phyloP scores from a whole-genome alignment of 2,888 invertebrate species.

The Diaperis boleti region DNA sequence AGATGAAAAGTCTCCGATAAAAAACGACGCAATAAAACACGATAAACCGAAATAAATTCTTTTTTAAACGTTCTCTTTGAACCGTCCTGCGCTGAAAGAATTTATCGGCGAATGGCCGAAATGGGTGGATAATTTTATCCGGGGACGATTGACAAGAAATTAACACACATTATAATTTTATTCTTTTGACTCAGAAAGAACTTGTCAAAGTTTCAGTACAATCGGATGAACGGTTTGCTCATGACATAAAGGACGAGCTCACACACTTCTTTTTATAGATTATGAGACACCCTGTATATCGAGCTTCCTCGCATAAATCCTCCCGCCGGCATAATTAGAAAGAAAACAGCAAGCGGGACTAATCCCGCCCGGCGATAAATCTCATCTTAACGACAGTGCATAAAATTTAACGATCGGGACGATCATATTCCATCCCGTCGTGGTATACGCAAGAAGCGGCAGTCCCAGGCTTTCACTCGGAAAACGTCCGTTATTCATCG shows the following conservation, averaged over 20 bases:
- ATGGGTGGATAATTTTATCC: slow-evolving; percentile 18
- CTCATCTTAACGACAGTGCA: slow-evolving; percentile 11
- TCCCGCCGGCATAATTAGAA: background rate
- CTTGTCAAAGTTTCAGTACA: no score
- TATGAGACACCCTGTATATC: no score
- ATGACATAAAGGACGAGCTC: no score
- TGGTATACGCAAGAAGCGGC: background rate
- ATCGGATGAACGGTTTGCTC: no score
- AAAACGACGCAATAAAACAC: slow-evolving; percentile 31
- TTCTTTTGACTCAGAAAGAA: no score
- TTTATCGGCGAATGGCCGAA: slow-evolving; percentile 21
- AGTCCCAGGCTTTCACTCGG: background rate
- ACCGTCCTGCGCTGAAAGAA: slow-evolving; percentile 23
- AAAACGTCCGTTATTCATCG: background rate
- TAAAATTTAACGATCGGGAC: slow-evolving; percentile 5
- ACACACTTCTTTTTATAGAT: no score
- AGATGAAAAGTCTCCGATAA: slow-evolving; percentile 30
- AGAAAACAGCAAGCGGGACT: background rate
- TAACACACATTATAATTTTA: no score
- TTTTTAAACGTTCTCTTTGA: slow-evolving; percentile 37
- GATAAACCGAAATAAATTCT: slow-evolving; percentile 38
- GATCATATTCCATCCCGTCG: slow-evolving; percentile 3
- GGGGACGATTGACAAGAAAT: no score
- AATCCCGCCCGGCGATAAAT: background rate
- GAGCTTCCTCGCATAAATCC: no score